Conservation (phyloP, 2,888 invertebrate genomes). For the Heliconius hortense region DNA sequence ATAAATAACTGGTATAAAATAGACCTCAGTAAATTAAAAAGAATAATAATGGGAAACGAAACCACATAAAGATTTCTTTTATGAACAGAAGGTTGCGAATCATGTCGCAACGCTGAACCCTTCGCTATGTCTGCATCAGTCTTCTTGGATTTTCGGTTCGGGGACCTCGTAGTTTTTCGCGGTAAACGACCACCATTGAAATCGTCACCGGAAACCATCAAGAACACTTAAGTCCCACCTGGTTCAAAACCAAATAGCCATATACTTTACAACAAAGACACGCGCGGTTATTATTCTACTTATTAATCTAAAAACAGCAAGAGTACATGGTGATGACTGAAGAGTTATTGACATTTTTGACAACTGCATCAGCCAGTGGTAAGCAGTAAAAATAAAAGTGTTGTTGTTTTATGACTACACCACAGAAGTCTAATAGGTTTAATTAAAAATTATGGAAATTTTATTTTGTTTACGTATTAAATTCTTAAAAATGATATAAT, state of each 20-base stretch:
- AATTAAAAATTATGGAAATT: background rate
- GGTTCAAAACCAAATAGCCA: conserved; percentile 72
- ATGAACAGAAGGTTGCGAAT: conserved; percentile 88
- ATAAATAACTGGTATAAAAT: conserved; percentile 93
- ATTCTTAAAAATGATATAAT: background rate
- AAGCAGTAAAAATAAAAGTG: conserved; percentile 27
- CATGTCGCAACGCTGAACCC: conserved; percentile 83
- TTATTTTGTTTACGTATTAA: background rate
- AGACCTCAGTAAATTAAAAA: conserved; percentile 91
- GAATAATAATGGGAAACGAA: conserved; percentile 92
- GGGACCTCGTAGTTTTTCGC: conserved; percentile 85
- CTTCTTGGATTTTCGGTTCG: conserved; percentile 84
- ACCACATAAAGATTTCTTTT: conserved; percentile 94
- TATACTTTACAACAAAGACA: conserved; percentile 70
- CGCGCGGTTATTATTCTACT: conserved; percentile 62
- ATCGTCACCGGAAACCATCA: conserved; percentile 83
- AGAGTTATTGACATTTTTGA: conserved; percentile 54
- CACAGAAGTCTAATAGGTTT: background rate
- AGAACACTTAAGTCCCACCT: conserved; percentile 70
- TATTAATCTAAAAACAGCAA: conserved; percentile 62
- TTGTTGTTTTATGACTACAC: background rate
- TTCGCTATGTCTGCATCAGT: conserved; percentile 83
- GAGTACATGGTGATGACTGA: conserved; percentile 53
- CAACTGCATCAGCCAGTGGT: conserved; percentile 40
- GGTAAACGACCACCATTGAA: conserved; percentile 84